A percentile compares a stretch with the other conserved stretches of the same genome.
Evolutionary conservation across 2,888 invertebrate species (phyloP).

Genomic region (Thera britannica): DNA sequence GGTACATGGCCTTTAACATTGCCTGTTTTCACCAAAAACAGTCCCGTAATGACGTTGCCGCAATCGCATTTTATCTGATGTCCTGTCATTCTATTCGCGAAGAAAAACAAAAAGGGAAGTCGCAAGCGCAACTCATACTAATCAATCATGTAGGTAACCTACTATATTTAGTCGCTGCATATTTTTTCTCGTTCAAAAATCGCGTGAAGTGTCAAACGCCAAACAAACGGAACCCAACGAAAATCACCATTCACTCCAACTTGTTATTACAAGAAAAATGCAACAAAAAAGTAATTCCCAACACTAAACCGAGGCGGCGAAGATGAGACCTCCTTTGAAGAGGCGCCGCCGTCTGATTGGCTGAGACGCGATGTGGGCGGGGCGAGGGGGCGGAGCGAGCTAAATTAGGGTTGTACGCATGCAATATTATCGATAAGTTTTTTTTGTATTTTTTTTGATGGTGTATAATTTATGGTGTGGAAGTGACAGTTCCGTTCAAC

Average conservation of each 20-base stretch:
- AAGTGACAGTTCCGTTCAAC: conserved; percentile 70
- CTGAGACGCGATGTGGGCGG: conserved; percentile 63
- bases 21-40: too few species aligned
- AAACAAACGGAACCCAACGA: conserved; percentile 47
- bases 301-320: conserved; percentile 73
- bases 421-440: conserved; percentile 74
- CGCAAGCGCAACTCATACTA: conserved; percentile 28
- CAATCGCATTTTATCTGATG: not conserved
- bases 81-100: not conserved
- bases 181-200: conserved; percentile 45
- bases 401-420: conserved; percentile 67
- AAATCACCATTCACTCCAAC: conserved; percentile 63
- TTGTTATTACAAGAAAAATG: conserved; percentile 64
- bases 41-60: too few species aligned
- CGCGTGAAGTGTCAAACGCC: conserved; percentile 74
- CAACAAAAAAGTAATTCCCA: conserved; percentile 75
- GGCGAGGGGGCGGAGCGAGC: conserved; percentile 59
- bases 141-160: conserved; percentile 35
- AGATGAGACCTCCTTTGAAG: conserved; percentile 58
- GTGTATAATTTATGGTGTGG: conserved; percentile 73
- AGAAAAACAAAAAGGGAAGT: conserved; percentile 1
- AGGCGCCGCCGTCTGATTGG: conserved; percentile 62
- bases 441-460: conserved; percentile 57
- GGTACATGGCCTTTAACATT: too few species aligned
- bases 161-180: conserved; percentile 30